These are phyloP conservation scores for Ornithoptera alexandrae DNA, from an alignment of 2,888 invertebrate genomes.

Conservation along the genomic window DNA sequence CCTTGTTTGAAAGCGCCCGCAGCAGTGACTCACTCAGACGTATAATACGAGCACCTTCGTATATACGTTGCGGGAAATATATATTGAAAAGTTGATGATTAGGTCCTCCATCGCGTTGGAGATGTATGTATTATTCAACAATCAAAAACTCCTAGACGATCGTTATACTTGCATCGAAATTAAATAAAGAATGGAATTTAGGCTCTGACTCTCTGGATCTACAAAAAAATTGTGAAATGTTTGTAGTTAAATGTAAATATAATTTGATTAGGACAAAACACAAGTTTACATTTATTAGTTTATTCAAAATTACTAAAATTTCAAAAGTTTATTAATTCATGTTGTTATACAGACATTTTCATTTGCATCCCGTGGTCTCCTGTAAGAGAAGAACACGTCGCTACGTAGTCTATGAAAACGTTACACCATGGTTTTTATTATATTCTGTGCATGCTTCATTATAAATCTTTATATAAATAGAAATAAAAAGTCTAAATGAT, in stretches of 20 bases:
- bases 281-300: not conserved
- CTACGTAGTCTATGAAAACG: no score
- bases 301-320: not conserved
- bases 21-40: conserved; percentile 26
- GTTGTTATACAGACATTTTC: no score
- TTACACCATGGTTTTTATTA: no score
- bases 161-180: not conserved
- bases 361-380: no score
- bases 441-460: no score
- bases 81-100: conserved; percentile 30
- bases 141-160: not conserved
- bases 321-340: no score
- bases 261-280: not conserved
- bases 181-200: not conserved
- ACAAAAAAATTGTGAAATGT: not conserved
- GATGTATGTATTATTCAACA: conserved; percentile 20
- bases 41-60: conserved; percentile 25
- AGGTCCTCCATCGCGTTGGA: conserved; percentile 17
- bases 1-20: conserved; percentile 17
- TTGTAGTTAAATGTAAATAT: not conserved
- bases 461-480: no score
- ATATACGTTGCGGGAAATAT: conserved; percentile 19
- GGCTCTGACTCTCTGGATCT: not conserved
- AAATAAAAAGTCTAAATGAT: no score
- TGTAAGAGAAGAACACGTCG: no score